phyloP scores from a whole-genome alignment of 2,888 invertebrate genomes.

The Drosophila planitibia region DNA sequence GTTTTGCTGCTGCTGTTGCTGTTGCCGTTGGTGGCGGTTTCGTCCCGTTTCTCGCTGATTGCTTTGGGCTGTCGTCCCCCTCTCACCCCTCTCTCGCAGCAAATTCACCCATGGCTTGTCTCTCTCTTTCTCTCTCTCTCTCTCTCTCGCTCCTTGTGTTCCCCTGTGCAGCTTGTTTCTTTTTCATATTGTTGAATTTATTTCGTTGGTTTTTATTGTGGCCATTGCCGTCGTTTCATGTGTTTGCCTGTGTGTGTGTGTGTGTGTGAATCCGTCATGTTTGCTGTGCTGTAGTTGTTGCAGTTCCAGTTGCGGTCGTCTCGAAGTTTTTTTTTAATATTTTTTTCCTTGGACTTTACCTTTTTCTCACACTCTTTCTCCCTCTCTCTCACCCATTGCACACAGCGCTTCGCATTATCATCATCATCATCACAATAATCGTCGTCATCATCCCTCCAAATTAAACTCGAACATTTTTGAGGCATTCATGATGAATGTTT shows the following conservation, averaged over 20 bases:
- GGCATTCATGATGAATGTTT: constrained; percentile 72
- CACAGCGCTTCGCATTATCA: constrained; percentile 27
- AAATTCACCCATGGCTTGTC: constrained; percentile 25
- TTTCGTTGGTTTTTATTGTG: constrained; percentile 78
- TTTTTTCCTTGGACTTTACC: constrained; percentile 29
- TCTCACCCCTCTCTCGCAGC: not conserved
- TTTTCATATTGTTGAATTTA: constrained; percentile 80
- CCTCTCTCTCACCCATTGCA: constrained; percentile 14
- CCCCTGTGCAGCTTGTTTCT: constrained; percentile 67
- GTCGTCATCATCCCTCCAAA: constrained; percentile 48
- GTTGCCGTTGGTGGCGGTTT: constrained; percentile 57
- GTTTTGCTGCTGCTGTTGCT: constrained; percentile 34
- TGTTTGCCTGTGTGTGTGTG: constrained; percentile 17
- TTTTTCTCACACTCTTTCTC: constrained; percentile 13
- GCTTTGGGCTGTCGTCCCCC: constrained; percentile 32
- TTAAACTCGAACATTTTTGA: constrained; percentile 59
- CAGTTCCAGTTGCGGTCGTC: constrained; percentile 26
- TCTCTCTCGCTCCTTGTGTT: constrained; percentile 4
- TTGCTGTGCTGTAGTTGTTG: constrained; percentile 36
- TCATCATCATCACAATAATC: constrained; percentile 22
- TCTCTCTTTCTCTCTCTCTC: not conserved
- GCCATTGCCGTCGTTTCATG: constrained; percentile 43
- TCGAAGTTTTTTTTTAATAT: constrained; percentile 19
- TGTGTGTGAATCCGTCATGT: constrained; percentile 54
- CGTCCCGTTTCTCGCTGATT: constrained; percentile 61